A percentile compares a stretch with the other conserved stretches of the same genome.
These are phyloP conservation scores for Crotalus horridus DNA, from an alignment of 2,113 vertebrate species.

Conservation along the genomic window DNA sequence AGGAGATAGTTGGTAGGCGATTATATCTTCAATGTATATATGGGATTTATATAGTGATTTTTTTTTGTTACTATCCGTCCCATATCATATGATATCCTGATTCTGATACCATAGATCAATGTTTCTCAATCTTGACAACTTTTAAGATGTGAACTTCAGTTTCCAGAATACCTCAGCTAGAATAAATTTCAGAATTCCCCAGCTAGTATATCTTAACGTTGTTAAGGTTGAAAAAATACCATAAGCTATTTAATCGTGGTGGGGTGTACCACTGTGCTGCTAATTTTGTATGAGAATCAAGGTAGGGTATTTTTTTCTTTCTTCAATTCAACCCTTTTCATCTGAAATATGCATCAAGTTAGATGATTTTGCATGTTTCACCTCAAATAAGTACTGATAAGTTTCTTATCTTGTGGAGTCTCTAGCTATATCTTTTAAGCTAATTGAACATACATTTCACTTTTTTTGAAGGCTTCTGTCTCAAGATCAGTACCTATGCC, in stretches of 20 bases:
- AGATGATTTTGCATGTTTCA: neutral
- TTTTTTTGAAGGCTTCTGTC: constrained; percentile 71
- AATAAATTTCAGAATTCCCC: neutral
- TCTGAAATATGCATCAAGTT: neutral
- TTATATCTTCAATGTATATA: neutral
- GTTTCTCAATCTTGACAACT: neutral
- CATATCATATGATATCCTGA: neutral
- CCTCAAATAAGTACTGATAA: neutral
- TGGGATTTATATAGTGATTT: neutral
- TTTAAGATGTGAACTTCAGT: neutral
- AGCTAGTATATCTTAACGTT: neutral
- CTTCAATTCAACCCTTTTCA: neutral
- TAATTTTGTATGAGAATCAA: neutral
- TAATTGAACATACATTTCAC: constrained; percentile 12
- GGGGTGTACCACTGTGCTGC: neutral
- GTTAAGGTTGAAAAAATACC: neutral
- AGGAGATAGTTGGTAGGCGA: neutral
- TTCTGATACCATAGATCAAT: neutral
- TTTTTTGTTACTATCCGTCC: neutral
- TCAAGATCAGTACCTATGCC: constrained; percentile 80
- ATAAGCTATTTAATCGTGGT: neutral
- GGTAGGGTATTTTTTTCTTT: neutral
- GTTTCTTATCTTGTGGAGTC: neutral
- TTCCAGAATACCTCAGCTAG: neutral
- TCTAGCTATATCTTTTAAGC: constrained; percentile 1